phyloP scores from a whole-genome alignment of 2,888 invertebrate species.

The Leptopilina myrica region DNA sequence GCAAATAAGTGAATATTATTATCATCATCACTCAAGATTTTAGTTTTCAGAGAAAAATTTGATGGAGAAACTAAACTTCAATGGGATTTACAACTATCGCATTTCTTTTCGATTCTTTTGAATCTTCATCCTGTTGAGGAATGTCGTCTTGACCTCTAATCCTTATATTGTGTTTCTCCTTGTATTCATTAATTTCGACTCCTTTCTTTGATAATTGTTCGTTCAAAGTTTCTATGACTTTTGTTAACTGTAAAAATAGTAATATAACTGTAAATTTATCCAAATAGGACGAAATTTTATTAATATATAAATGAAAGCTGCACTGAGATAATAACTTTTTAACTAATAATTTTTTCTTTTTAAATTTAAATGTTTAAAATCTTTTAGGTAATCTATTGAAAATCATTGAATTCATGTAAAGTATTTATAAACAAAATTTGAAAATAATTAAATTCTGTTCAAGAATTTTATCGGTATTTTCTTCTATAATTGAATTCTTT shows the following conservation, averaged over 20 bases:
- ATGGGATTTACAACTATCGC: slow-evolving; percentile 70
- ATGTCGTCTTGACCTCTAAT: slow-evolving; percentile 84
- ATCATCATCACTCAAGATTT: slow-evolving; percentile 25
- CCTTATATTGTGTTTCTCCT: slow-evolving; percentile 92
- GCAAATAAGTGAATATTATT: background rate
- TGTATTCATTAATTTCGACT: slow-evolving; percentile 92
- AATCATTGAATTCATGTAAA: too few species aligned
- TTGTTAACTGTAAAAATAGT: slow-evolving; percentile 81
- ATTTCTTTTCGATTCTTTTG: slow-evolving; percentile 69
- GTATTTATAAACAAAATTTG: too few species aligned
- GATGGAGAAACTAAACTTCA: slow-evolving; percentile 56
- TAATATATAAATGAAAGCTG: too few species aligned
- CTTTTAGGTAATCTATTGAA: too few species aligned
- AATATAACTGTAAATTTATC: too few species aligned
- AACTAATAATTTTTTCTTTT: too few species aligned
- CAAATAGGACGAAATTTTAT: too few species aligned
- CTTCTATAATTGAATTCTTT: too few species aligned
- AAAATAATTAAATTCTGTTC: too few species aligned
- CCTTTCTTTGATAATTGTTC: slow-evolving; percentile 92
- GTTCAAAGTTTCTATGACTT: slow-evolving; percentile 87
- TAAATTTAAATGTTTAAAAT: too few species aligned
- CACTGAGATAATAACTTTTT: too few species aligned
- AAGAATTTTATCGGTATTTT: too few species aligned
- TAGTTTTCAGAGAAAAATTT: background rate
- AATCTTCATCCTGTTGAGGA: slow-evolving; percentile 67